Conservation (phyloP, 2,888 invertebrate species). For the Pyrrhia umbra region DNA sequence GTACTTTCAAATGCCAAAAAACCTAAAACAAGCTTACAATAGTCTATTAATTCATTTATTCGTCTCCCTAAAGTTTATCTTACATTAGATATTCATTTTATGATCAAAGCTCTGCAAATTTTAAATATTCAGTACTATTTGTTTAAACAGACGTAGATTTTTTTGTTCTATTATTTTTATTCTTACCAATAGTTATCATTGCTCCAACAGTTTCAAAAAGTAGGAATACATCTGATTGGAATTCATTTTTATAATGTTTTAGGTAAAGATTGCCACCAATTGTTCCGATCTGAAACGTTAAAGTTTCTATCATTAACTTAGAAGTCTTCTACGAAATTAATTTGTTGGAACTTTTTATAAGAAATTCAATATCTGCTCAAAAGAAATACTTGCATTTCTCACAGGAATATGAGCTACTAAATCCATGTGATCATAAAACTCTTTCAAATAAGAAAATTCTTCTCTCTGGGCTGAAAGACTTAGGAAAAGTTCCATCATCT, state of each 20-base stretch:
- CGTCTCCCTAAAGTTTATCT: not conserved
- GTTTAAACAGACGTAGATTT: not conserved
- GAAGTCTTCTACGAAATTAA: not conserved
- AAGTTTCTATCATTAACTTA: not conserved
- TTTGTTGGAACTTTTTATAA: not conserved
- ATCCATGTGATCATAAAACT: slow-evolving; percentile 91
- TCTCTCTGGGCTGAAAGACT: slow-evolving; percentile 69
- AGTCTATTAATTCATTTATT: not conserved
- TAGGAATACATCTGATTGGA: slow-evolving; percentile 93
- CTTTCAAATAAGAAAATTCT: slow-evolving; percentile 91
- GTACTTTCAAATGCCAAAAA: not conserved
- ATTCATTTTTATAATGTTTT: slow-evolving; percentile 92
- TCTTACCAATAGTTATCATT: slow-evolving; percentile 73
- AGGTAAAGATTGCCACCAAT: slow-evolving; percentile 93
- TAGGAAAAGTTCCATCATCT: slow-evolving; percentile 83
- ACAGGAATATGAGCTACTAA: slow-evolving; percentile 93
- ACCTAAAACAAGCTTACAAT: not conserved
- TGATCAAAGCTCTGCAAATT: not conserved
- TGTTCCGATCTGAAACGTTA: slow-evolving; percentile 88
- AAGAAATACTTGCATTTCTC: slow-evolving; percentile 91
- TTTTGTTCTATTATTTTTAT: slow-evolving; percentile 58
- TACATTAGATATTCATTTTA: not conserved
- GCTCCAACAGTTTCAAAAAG: slow-evolving; percentile 80
- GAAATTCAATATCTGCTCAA: not conserved
- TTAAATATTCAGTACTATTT: not conserved